Evolutionary conservation across 2,888 invertebrate species (phyloP).

Genomic region (Tipula confusa): DNA sequence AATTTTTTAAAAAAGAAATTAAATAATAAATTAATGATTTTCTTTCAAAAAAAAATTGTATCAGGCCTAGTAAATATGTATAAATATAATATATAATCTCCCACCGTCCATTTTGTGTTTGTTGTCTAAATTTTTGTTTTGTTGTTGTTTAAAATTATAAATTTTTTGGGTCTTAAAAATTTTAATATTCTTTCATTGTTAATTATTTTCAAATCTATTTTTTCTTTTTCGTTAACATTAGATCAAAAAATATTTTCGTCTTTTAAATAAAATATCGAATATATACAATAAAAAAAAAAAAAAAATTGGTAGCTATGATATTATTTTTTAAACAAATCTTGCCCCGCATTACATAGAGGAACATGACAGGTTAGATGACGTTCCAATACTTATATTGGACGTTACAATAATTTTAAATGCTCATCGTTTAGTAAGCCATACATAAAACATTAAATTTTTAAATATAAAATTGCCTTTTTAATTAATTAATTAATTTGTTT

Average conservation of each 20-base stretch:
- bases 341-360: background rate
- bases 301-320: background rate
- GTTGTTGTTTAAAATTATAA: background rate
- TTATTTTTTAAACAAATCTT: background rate
- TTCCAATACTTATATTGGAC: too few species aligned
- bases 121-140: background rate
- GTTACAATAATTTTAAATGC: background rate
- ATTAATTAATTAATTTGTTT: background rate
- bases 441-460: background rate
- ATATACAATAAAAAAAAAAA: background rate
- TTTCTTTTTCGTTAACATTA: background rate
- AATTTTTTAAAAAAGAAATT: background rate
- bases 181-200: background rate
- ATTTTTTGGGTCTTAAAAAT: background rate
- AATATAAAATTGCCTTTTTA: background rate
- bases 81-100: background rate
- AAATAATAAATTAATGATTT: background rate
- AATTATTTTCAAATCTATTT: too few species aligned
- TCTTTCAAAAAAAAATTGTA: background rate
- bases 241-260: too few species aligned
- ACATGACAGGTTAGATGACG: background rate
- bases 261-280: background rate
- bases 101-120: slow-evolving; percentile 20
- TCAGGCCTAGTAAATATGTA: slow-evolving; percentile 1
- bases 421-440: background rate